Evolutionary conservation across 2,797 vertebrate species (phyloP).

Genomic region (Xyrichtys novacula): DNA sequence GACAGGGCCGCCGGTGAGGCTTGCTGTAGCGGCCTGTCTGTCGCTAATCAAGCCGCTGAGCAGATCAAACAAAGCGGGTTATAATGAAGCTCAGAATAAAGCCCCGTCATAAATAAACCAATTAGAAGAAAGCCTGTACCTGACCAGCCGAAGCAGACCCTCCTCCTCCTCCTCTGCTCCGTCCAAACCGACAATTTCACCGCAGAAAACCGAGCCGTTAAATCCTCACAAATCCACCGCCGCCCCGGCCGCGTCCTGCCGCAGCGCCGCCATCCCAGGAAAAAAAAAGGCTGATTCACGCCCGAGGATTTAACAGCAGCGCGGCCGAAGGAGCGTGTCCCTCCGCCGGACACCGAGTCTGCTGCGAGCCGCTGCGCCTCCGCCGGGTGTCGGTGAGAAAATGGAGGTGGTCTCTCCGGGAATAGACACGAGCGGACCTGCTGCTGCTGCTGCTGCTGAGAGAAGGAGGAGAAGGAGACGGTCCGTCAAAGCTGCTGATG

Average conservation of each 20-base stretch:
- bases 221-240: conserved; percentile 45
- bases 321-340: conserved; percentile 13
- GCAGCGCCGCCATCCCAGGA: conserved; percentile 51
- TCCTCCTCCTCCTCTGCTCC: conserved; percentile 8
- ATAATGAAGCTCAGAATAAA: conserved; percentile 1
- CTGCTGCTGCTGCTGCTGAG: neutral
- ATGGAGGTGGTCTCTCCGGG: conserved; percentile 64
- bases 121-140: conserved; percentile 62
- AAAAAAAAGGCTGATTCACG: conserved; percentile 9
- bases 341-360: conserved; percentile 17
- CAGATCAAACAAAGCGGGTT: conserved; percentile 58
- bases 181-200: neutral
- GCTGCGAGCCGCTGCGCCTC: conserved; percentile 26
- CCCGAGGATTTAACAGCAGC: neutral
- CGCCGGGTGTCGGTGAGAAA: conserved; percentile 50
- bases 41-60: conserved; percentile 25
- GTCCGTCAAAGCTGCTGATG: neutral
- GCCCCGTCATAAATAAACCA: conserved; percentile 40
- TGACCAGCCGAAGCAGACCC: conserved; percentile 49
- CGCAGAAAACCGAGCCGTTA: conserved; percentile 26
- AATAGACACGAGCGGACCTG: conserved; percentile 28
- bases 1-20: conserved; percentile 37
- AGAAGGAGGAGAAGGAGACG: neutral
- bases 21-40: conserved; percentile 38
- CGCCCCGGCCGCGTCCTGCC: conserved; percentile 35